These are phyloP conservation scores for Narcine bancroftii DNA, from an alignment of 2,113 vertebrate genomes.

Conservation along the genomic window DNA sequence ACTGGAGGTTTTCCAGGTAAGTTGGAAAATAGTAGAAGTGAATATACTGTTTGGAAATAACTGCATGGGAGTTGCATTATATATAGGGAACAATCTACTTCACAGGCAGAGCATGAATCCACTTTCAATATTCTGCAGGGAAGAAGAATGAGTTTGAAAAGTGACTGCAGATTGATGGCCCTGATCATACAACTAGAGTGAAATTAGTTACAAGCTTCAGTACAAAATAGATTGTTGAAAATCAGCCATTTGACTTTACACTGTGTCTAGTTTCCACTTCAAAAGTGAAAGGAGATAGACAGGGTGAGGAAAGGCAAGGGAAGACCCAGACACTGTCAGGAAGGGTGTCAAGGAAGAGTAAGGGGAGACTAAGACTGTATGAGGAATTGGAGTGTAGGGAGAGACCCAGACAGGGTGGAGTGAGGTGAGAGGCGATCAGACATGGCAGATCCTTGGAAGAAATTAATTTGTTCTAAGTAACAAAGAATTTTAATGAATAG, in stretches of 20 bases:
- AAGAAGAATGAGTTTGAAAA: background rate
- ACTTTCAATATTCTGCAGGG: background rate
- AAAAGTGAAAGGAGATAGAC: background rate
- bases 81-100: too few species aligned
- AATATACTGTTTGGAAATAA: background rate
- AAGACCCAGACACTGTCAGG: background rate
- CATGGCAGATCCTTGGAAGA: background rate
- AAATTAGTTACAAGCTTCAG: too few species aligned
- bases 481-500: background rate
- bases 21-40: background rate
- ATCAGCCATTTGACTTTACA: background rate
- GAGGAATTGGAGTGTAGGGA: background rate
- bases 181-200: background rate
- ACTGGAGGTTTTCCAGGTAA: conserved; percentile 66
- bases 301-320: background rate
- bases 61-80: background rate
- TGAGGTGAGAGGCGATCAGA: background rate
- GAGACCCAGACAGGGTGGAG: background rate
- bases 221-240: too few species aligned
- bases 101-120: background rate
- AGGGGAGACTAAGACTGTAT: background rate
- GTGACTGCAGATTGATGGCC: background rate
- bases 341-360: background rate
- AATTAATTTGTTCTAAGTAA: background rate
- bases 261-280: background rate